phyloP scores from a whole-genome alignment of 2,797 vertebrate species.

The Oryzias dopingdopingensis region DNA sequence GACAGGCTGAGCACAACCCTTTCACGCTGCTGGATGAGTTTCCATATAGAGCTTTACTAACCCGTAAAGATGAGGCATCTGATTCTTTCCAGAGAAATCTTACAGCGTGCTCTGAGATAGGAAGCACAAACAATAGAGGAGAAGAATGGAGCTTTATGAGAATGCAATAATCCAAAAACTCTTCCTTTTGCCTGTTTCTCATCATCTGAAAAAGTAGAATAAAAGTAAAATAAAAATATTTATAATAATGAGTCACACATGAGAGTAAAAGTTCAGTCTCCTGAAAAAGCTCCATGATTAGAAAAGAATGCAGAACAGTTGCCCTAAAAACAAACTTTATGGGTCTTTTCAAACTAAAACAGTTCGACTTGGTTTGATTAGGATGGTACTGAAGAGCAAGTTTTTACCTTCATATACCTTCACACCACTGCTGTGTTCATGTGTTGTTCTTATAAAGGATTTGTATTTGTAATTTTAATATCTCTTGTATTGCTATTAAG shows the following conservation, averaged over 20 bases:
- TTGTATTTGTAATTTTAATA: no score
- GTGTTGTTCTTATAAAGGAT: no score
- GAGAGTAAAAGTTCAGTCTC: conserved; percentile 32
- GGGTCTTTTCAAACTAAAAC: neutral
- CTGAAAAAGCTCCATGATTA: conserved; percentile 12
- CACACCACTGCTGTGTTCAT: no score
- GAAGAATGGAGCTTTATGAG: conserved; percentile 62
- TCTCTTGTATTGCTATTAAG: no score
- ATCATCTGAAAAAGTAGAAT: conserved; percentile 37
- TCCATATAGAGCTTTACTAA: conserved; percentile 58
- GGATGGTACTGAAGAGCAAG: neutral
- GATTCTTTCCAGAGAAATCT: conserved; percentile 54
- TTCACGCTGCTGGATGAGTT: conserved; percentile 37
- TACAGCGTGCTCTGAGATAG: conserved; percentile 50
- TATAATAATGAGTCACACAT: conserved; percentile 59
- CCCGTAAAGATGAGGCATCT: conserved; percentile 55
- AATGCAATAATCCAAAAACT: conserved; percentile 45
- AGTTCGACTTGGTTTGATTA: neutral
- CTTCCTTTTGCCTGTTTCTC: conserved; percentile 18
- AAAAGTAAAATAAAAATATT: conserved; percentile 62
- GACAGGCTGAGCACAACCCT: conserved; percentile 29
- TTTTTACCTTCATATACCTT: no score
- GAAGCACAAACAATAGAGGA: conserved; percentile 57
- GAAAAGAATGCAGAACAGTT: conserved; percentile 4
- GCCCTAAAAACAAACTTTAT: conserved; percentile 6